Conservation (phyloP, 2,113 vertebrate species). For the Arvicanthis niloticus region DNA sequence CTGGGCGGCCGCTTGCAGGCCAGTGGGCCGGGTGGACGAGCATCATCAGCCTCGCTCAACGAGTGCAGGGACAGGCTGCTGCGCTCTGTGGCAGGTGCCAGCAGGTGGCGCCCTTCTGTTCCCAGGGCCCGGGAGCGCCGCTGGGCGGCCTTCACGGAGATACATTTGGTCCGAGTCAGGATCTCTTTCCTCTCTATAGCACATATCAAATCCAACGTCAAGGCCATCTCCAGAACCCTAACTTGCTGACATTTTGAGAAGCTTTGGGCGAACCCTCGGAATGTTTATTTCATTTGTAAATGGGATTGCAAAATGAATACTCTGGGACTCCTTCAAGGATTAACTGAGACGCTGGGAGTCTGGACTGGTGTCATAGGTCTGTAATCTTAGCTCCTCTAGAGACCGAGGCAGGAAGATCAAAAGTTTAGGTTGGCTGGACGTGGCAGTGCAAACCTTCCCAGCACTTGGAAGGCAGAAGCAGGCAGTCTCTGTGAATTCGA, state of each 20-base stretch:
- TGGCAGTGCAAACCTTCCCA: background rate
- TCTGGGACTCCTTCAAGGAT: rapidly evolving
- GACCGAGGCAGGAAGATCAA: background rate
- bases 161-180: slow-evolving; percentile 88
- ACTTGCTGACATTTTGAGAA: background rate
- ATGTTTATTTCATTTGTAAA: background rate
- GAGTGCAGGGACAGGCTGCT: slow-evolving; percentile 87
- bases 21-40: background rate
- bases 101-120: slow-evolving; percentile 76
- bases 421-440: background rate
- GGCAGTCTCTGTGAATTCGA: background rate
- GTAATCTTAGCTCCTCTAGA: background rate
- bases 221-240: background rate
- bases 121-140: slow-evolving; percentile 86
- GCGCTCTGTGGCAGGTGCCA: slow-evolving; percentile 80
- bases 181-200: slow-evolving; percentile 89
- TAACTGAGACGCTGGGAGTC: background rate
- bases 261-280: background rate
- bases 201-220: background rate
- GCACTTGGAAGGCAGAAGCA: background rate
- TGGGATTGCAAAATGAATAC: background rate
- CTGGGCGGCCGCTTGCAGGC: slow-evolving; percentile 86
- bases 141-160: slow-evolving; percentile 88
- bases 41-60: slow-evolving; percentile 83
- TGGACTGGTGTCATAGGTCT: background rate